Conservation (phyloP, 2,797 vertebrate species). For the Smutsia gigantea region DNA sequence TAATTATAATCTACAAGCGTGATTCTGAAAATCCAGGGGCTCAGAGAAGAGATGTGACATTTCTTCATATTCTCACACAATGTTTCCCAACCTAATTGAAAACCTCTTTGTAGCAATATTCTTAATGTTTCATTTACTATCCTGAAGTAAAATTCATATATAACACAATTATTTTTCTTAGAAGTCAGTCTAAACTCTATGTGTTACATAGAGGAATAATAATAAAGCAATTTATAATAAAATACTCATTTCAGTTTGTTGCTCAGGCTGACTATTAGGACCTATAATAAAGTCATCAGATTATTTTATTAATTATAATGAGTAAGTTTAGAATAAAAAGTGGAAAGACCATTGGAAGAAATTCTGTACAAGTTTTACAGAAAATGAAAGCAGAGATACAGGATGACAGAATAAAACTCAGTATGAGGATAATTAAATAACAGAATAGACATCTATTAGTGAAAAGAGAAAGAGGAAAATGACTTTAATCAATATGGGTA, state of each 20-base stretch:
- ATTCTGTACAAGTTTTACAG: not conserved
- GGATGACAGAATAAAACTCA: not conserved
- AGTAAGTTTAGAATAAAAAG: not conserved
- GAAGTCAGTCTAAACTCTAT: not conserved
- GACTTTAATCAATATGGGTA: not conserved
- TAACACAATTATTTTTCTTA: not conserved
- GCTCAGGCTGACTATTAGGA: not conserved
- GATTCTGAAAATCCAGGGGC: not conserved
- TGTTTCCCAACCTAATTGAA: not conserved
- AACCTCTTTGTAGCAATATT: not conserved
- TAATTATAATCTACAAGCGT: not conserved
- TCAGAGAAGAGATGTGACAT: not conserved
- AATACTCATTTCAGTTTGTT: not conserved
- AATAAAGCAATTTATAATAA: not conserved
- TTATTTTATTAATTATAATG: not conserved
- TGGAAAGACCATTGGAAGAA: not conserved
- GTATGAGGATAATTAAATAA: not conserved
- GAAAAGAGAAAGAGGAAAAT: not conserved
- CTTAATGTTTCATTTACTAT: not conserved
- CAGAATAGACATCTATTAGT: not conserved
- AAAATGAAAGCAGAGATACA: not conserved
- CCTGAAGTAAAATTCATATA: not conserved
- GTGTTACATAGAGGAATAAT: not conserved
- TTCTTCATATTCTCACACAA: not conserved
- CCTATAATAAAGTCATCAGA: not conserved